Evolutionary conservation across 1,140 invertebrate species (phyloP), one percentile per base, ranked within the genome.

Genomic region (Leptinotarsa defecta): DNA sequence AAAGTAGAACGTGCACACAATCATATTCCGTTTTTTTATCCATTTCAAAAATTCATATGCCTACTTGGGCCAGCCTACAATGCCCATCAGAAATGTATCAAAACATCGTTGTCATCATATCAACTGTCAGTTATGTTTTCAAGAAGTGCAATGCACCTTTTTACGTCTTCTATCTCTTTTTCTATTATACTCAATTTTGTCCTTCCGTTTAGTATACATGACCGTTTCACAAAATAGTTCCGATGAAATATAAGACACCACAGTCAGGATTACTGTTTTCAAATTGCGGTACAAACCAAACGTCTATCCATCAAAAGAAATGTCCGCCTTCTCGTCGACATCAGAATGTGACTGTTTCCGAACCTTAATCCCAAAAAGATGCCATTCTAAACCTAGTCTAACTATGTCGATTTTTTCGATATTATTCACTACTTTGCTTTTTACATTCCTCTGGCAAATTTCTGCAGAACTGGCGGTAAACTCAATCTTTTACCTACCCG

Each of bases 51-150:
- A 11, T 43, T 0, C 34, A 43, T 43, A 43, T 43, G 34, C 34
- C 34, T 43, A 43, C 34, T 43, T 43, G 15, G 20, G 61, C 17
- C 52, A 72, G 27, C 71, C 71, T 48, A 15, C 19, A 24, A 27
- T 17, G 52, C 61, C 71, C 71, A 73, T 73, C 71, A 73, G 22
- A 64, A 49, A 48, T 48, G 43, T 73, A 71, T 73, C 71, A 73
- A 73, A 73, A 73, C 71, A 73, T 65, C 63, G 27, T 65, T 73
- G 61, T 73, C 61, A 65, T 43, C 71, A 48, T 65, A 65, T 73
- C 71, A 73, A 73, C 71, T 73, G 71, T 73, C 71, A 73, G 24
- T 73, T 22, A 64, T 63, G n/a, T 73, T 73, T 73, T 73, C 64
- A 19, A 73, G 52, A 73, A 34, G 61, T 73, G 64, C 43, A 63